Evolutionary conservation across 2,113 vertebrate genomes (phyloP), one percentile per base, ranked within the genome.

Genomic region (Mesembrinibis cayennensis): DNA sequence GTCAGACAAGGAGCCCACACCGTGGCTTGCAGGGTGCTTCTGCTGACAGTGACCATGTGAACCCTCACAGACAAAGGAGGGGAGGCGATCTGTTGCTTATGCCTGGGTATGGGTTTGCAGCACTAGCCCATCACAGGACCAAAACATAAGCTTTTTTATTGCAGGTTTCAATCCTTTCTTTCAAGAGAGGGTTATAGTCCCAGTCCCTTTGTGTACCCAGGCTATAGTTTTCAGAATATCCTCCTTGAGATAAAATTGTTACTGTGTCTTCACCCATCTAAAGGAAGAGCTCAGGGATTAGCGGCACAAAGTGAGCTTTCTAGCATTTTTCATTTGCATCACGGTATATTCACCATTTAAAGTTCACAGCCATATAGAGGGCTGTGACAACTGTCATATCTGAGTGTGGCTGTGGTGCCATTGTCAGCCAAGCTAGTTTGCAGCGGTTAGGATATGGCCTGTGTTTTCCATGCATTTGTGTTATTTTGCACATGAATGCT

Each of bases 381-480:
- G 49, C 70, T 69, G 49, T 96, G 94, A 96, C 91, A 95, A 95
- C 69, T 94, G 89, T 96, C 87, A 91, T 26, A 63, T 58, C 38
- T 69, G 74, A 90, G 59, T 0, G 4, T 47, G 89, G 87, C 87
- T 85, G 44, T 3, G 16, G 42, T 87, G 76, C 67, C 50, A 32
- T 10, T 86, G 67, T 91, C 82, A 96, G 87, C 84, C 71, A 73
- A 70, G n/a, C 11, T 22, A 55, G 73, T 66, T 58, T 82, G 67
- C 58, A 85, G 42, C 1, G 0, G 49, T 87, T 49, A 91, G 73
- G 81, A 94, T 91, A 71, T 23, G 38, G 62, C 42, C 89, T 27
- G 53, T 29, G 63, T 42, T 95, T 95, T 87, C 53, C 58, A 89
- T 76, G 38, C 22, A 27, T 89, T 79, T 92, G 34, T 66, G 47